A percentile compares a stretch with the other conserved stretches of the same genome.
phyloP scores from a whole-genome alignment of 2,113 vertebrate genomes.

The Pachycephala philippinensis region DNA sequence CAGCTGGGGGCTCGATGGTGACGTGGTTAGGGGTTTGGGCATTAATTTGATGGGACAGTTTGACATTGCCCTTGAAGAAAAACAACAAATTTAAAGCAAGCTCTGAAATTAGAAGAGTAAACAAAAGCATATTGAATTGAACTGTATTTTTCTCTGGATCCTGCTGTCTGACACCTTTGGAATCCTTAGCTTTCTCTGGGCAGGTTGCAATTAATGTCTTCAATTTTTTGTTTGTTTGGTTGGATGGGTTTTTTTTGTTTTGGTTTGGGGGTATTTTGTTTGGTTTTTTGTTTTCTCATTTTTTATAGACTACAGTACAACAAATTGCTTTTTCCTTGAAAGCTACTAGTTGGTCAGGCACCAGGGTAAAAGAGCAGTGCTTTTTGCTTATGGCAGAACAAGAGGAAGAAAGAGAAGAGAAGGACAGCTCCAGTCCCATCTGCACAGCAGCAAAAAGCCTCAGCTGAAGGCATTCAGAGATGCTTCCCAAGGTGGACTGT shows the following conservation, averaged over 20 bases:
- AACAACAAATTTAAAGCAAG: not conserved
- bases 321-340: not conserved
- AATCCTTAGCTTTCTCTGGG: not conserved
- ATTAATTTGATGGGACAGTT: conserved; percentile 16
- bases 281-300: not conserved
- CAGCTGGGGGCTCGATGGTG: not conserved
- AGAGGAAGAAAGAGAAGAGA: not conserved
- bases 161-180: not conserved
- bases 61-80: not conserved
- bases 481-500: not conserved
- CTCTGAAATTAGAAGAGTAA: not conserved
- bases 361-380: not conserved
- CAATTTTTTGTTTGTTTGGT: not conserved
- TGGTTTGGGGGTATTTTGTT: not conserved
- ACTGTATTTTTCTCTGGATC: not conserved
- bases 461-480: not conserved
- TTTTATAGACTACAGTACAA: not conserved
- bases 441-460: not conserved
- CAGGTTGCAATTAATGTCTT: not conserved
- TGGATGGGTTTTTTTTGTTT: not conserved
- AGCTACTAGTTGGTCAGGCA: not conserved
- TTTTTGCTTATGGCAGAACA: not conserved
- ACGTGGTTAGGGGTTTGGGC: not conserved
- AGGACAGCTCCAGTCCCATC: not conserved
- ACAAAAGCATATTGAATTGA: not conserved